These are phyloP conservation scores for Clunio marinus DNA, from an alignment of 2,888 invertebrate genomes.

Conservation along the genomic window DNA sequence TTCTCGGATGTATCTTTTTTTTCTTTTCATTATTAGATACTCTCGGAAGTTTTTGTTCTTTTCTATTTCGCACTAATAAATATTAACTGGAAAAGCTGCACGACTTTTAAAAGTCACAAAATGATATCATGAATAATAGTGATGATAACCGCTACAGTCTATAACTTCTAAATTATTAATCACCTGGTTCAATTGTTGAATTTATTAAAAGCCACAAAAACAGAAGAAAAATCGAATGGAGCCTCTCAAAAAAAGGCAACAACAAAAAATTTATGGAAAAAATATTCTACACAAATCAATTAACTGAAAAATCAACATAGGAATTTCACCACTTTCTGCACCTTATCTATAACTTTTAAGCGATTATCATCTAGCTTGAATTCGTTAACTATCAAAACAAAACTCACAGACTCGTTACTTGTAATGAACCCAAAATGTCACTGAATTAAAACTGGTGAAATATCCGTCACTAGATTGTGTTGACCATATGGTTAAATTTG, in stretches of 20 bases:
- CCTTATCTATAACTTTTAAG: neutral
- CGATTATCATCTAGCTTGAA: neutral
- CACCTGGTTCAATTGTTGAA: conserved; percentile 23
- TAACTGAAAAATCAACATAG: neutral
- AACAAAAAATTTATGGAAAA: neutral
- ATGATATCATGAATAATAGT: neutral
- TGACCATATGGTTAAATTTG: too few species aligned
- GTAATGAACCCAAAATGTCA: too few species aligned
- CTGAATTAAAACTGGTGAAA: too few species aligned
- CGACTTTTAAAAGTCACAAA: neutral
- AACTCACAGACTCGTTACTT: too few species aligned
- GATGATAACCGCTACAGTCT: too few species aligned
- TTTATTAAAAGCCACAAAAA: neutral
- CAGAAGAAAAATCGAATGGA: neutral
- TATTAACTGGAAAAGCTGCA: neutral
- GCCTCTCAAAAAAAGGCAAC: neutral
- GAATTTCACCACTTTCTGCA: neutral
- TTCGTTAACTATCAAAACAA: too few species aligned
- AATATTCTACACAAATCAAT: neutral
- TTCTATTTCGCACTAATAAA: neutral
- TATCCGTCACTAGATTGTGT: too few species aligned
- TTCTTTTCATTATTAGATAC: neutral
- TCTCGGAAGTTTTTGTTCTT: too few species aligned
- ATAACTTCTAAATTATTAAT: neutral
- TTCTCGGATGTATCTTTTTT: conserved; percentile 7